These are phyloP conservation scores for Epistrophella euchroma DNA, from an alignment of 2,888 invertebrate species.

Conservation along the genomic window DNA sequence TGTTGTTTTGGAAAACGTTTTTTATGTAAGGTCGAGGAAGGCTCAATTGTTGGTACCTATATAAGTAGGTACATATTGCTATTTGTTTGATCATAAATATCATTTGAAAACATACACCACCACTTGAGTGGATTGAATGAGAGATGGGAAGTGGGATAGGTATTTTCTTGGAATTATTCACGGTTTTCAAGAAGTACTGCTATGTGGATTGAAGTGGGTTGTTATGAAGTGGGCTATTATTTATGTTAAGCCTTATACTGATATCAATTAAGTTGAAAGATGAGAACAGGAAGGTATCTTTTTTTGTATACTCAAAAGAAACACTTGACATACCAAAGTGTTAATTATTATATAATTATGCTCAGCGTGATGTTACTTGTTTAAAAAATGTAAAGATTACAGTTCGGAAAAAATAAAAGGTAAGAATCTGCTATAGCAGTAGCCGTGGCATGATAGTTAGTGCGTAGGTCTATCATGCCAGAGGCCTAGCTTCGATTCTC, in stretches of 20 bases:
- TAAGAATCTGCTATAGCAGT: no score
- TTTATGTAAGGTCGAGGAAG: not conserved
- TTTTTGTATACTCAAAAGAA: not conserved
- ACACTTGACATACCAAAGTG: not conserved
- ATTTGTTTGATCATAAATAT: constrained; percentile 49
- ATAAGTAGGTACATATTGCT: not conserved
- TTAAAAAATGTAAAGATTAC: no score
- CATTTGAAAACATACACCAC: constrained; percentile 54
- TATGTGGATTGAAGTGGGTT: constrained; percentile 22
- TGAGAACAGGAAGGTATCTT: not conserved
- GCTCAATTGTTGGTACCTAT: constrained; percentile 1
- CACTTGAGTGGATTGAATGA: constrained; percentile 22
- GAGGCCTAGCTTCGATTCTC: no score
- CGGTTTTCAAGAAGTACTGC: not conserved
- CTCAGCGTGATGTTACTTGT: no score
- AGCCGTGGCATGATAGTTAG: no score
- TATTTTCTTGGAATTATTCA: constrained; percentile 21
- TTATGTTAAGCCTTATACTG: not conserved
- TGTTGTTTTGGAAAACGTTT: constrained; percentile 29
- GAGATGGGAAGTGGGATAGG: not conserved
- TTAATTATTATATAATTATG: not conserved
- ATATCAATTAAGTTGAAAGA: constrained; percentile 30
- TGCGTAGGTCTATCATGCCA: no score
- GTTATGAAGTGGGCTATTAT: not conserved
- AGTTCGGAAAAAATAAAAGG: no score